These are phyloP conservation scores for Amia ocellicauda DNA, from an alignment of 2,113 vertebrate genomes.

Conservation along the genomic window DNA sequence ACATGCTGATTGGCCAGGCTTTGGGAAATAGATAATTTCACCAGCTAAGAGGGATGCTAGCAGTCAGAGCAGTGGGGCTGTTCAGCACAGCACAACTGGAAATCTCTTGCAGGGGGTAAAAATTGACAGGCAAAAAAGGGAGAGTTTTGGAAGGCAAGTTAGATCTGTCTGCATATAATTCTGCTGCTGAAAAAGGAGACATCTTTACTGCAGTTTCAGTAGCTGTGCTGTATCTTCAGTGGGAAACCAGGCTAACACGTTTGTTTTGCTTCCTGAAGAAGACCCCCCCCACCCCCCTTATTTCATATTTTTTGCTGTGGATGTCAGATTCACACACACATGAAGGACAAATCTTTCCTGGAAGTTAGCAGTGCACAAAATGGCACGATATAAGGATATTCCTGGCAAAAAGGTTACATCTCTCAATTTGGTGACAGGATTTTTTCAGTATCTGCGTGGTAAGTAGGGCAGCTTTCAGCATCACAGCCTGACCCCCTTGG, in stretches of 20 bases:
- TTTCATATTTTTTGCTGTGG: slow-evolving; percentile 30
- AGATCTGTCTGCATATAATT: not conserved
- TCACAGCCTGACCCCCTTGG: not conserved
- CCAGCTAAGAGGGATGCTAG: slow-evolving; percentile 66
- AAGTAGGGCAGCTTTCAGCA: slow-evolving; percentile 55
- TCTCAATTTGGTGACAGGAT: slow-evolving; percentile 68
- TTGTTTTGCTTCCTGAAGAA: slow-evolving; percentile 57
- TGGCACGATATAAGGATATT: slow-evolving; percentile 59
- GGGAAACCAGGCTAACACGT: slow-evolving; percentile 41
- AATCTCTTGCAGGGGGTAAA: slow-evolving; percentile 42
- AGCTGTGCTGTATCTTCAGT: slow-evolving; percentile 45
- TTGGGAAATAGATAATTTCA: slow-evolving; percentile 47
- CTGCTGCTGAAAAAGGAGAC: slow-evolving; percentile 32
- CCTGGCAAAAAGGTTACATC: slow-evolving; percentile 57
- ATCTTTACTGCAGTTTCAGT: slow-evolving; percentile 40
- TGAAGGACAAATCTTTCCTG: slow-evolving; percentile 46
- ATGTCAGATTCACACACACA: slow-evolving; percentile 45
- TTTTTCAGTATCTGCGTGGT: slow-evolving; percentile 69
- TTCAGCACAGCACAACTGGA: slow-evolving; percentile 54
- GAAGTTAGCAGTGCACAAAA: slow-evolving; percentile 48
- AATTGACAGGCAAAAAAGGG: slow-evolving; percentile 52
- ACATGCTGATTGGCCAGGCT: slow-evolving; percentile 58
- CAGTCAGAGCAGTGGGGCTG: slow-evolving; percentile 54
- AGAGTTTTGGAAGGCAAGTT: not conserved
- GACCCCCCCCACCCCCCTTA: not conserved